Evolutionary conservation across 2,888 invertebrate genomes (phyloP), one percentile per base, ranked within the genome.

Genomic region (Thelaira solivaga): DNA sequence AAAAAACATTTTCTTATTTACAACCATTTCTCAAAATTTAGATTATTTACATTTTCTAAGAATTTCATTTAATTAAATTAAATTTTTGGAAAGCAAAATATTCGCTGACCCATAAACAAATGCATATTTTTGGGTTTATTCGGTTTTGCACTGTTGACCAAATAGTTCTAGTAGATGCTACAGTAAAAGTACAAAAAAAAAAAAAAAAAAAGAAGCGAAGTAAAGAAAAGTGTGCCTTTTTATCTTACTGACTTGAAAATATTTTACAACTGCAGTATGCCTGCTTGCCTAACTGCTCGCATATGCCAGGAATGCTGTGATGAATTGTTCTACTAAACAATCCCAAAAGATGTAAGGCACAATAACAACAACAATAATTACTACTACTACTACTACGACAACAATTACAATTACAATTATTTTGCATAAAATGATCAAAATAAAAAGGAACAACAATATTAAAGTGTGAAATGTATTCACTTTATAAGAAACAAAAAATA

Each of bases 221-320:
- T 1, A 26, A 10, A 45, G 36, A 45, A 72, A 7, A 8, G 18
- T n/a, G 34, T n/a, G 18, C 7, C 16, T 36, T 61, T 31, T 51
- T 26, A n/a, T n/a, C n/a, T n/a, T n/a, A n/a, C 10, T 24, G 39
- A 29, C 26, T 29, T 18, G 11, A 26, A 67, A 72, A 45, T 59
- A 24, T 29, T 67, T 59, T 61, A 61, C 65, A 74, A 47, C 78
- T 78, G 71, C 78, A 78, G 53, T 71, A 36, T 45, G 53, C 41
- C 13, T n/a, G 41, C 45, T 7, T 55, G 64, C 62, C 39, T 57
- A 64, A 64, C 26, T 55, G 6, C 72, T 64, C 39, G 53, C 62
- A 78, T 74, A 78, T 78, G 74, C 78, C 74, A 78, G 65, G 78
- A 78, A 78, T 78, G 64, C 43, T 74, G 78, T 78, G 78, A 78